A percentile compares a stretch with the other conserved stretches of the same genome.
phyloP scores from a whole-genome alignment of 2,888 invertebrate genomes.

The Seira sanloemensis region DNA sequence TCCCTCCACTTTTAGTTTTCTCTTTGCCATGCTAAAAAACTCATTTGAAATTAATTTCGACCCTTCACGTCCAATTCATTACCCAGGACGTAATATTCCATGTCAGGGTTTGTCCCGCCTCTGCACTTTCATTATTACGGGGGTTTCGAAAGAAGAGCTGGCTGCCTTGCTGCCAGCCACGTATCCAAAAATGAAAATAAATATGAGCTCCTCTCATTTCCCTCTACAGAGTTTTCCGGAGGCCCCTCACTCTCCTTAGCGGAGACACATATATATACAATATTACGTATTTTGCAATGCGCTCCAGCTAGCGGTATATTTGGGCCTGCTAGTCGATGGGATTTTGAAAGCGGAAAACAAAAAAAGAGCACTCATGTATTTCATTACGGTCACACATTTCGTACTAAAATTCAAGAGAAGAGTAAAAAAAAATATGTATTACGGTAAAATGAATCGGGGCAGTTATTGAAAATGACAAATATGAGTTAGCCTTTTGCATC shows the following conservation, averaged over 20 bases:
- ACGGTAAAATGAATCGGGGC: constrained; percentile 45
- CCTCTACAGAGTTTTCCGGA: background rate
- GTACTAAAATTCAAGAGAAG: background rate
- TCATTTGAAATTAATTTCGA: constrained; percentile 5
- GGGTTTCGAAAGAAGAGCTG: no score
- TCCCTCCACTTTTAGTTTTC: no score
- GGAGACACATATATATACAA: constrained; percentile 1
- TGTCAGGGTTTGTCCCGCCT: constrained; percentile 9
- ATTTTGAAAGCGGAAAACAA: constrained; percentile 7
- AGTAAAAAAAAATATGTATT: constrained; percentile 41
- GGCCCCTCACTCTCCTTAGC: background rate
- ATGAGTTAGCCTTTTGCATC: constrained; percentile 38
- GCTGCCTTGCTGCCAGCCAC: background rate
- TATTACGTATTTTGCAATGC: background rate
- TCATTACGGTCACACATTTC: background rate
- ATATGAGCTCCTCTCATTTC: constrained; percentile 16
- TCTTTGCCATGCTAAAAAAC: no score
- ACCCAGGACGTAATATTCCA: background rate
- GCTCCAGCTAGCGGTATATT: background rate
- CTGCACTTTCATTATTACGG: constrained; percentile 17
- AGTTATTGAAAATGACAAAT: constrained; percentile 56
- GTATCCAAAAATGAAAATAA: constrained; percentile 13
- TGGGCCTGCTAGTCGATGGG: background rate
- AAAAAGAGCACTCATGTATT: constrained; percentile 7
- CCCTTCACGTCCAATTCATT: constrained; percentile 10